These are phyloP conservation scores for Troilus luridus DNA, from an alignment of 2,888 invertebrate species.

Conservation along the genomic window DNA sequence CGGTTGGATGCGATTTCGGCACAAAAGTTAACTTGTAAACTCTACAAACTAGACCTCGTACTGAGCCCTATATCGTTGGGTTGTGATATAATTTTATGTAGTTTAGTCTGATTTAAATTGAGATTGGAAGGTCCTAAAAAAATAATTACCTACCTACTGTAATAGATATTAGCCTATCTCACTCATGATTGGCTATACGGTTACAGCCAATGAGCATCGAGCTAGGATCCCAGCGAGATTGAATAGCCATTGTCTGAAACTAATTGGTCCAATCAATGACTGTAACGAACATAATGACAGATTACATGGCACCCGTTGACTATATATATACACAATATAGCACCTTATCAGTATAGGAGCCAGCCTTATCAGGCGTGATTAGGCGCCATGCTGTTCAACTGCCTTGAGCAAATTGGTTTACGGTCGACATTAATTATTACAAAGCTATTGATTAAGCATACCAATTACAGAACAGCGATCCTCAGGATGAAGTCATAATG, in stretches of 20 bases:
- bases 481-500: neutral
- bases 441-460: neutral
- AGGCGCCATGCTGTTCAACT: neutral
- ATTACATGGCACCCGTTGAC: neutral
- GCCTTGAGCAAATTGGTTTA: neutral
- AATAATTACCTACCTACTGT: no score
- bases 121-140: no score
- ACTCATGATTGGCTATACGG: neutral
- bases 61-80: no score
- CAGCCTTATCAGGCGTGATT: neutral
- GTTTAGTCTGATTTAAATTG: no score
- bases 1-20: no score
- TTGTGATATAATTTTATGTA: no score
- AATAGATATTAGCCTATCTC: neutral
- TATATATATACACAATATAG: neutral
- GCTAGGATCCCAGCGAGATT: neutral
- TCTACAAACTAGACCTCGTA: no score
- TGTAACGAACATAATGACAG: constrained; percentile 32
- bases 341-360: neutral
- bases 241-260: constrained; percentile 15
- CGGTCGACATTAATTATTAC: neutral
- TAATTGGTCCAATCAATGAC: constrained; percentile 29
- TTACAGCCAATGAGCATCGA: neutral
- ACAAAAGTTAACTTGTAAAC: no score
- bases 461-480: neutral